phyloP scores from a whole-genome alignment of 2,888 invertebrate genomes.

The Nephrotoma guestfalica region DNA sequence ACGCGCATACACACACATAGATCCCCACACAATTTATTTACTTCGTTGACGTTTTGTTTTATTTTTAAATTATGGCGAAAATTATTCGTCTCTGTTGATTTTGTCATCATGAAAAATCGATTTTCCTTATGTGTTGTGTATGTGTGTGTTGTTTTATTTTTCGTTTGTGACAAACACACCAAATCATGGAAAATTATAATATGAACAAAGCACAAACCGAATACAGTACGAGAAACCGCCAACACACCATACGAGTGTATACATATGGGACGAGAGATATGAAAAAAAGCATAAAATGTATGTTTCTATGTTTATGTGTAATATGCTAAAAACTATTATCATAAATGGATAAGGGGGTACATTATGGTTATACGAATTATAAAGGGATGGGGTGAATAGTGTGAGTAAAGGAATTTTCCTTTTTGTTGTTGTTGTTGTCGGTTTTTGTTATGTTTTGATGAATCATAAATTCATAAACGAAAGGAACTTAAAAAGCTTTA shows the following conservation, averaged over 20 bases:
- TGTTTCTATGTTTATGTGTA: neutral
- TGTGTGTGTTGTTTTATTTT: too few relatives aligned
- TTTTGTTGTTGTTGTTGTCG: neutral
- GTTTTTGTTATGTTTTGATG: neutral
- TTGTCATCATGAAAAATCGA: neutral
- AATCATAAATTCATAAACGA: neutral
- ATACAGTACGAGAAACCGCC: neutral
- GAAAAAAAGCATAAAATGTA: neutral
- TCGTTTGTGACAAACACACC: neutral
- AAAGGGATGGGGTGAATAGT: neutral
- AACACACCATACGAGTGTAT: neutral
- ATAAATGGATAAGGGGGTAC: neutral
- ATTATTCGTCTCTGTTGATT: neutral
- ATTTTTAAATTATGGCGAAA: neutral
- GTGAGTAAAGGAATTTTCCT: neutral
- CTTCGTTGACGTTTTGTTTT: neutral
- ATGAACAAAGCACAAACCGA: neutral
- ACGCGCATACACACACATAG: neutral
- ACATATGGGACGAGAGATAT: neutral
- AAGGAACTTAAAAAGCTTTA: neutral
- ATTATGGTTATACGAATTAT: neutral
- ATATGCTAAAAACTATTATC: neutral
- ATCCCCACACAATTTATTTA: neutral
- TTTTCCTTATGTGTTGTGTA: neutral
- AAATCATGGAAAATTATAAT: neutral